Percentiles rank a stretch among this genome's conserved stretches.
phyloP scores from a whole-genome alignment of 2,888 invertebrate genomes.

The Trachelus stipa region DNA sequence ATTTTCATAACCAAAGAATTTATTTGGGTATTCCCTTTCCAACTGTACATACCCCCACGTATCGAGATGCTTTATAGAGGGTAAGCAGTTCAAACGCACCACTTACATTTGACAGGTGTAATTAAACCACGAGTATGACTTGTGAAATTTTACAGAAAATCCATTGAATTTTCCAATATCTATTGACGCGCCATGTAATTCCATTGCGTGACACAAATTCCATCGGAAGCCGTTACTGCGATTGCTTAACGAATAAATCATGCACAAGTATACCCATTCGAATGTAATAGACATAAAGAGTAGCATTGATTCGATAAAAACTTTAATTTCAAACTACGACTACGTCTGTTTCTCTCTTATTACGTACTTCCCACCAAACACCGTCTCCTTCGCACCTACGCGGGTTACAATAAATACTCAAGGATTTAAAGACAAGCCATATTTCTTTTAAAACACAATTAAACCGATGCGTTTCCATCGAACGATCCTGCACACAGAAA shows the following conservation, averaged over 20 bases:
- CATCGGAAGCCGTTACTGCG: background rate
- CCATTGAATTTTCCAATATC: background rate
- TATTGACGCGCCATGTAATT: background rate
- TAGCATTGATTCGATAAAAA: background rate
- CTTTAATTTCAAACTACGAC: background rate
- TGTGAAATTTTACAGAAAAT: background rate
- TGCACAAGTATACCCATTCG: background rate
- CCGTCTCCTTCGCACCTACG: background rate
- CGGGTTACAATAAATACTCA: background rate
- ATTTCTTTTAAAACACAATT: background rate
- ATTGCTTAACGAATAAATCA: background rate
- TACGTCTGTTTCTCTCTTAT: background rate
- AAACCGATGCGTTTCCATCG: background rate
- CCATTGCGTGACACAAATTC: background rate
- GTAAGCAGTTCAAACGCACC: background rate
- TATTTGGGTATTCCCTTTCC: background rate
- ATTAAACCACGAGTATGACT: background rate
- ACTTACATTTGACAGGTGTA: background rate
- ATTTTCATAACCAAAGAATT: background rate
- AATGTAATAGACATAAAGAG: background rate
- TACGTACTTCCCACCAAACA: background rate
- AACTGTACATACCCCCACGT: background rate
- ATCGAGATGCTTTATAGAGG: background rate
- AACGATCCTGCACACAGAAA: conserved; percentile 12
- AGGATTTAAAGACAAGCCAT: background rate